These are phyloP conservation scores for Enteromius trimaculatus DNA, from an alignment of 2,797 vertebrate genomes.

Conservation along the genomic window DNA sequence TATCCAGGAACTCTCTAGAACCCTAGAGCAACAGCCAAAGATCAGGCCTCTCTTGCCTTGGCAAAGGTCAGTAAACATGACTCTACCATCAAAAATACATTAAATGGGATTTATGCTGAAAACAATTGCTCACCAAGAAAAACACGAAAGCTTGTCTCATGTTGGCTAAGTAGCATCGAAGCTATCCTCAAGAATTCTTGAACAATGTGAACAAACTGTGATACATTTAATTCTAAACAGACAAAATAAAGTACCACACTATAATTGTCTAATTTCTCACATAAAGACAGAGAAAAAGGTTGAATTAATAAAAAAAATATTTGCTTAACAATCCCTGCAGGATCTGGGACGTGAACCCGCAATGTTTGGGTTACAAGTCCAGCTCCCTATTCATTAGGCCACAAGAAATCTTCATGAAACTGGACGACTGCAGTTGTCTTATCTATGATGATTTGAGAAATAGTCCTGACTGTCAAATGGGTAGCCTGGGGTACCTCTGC, in stretches of 20 bases:
- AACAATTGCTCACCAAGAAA: background rate
- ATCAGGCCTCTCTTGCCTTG: background rate
- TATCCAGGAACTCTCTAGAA: slow-evolving; percentile 1
- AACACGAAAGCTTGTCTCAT: background rate
- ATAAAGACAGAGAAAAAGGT: no score
- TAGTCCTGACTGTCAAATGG: background rate
- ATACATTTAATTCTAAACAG: no score
- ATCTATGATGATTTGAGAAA: background rate
- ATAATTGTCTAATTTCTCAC: background rate
- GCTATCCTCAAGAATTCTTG: background rate
- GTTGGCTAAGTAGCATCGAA: background rate
- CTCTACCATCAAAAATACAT: background rate
- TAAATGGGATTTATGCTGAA: background rate
- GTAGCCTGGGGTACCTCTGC: background rate
- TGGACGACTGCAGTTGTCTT: background rate
- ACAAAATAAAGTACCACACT: background rate
- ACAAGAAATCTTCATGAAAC: no score
- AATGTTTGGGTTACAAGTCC: no score
- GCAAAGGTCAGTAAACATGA: background rate
- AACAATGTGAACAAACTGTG: background rate
- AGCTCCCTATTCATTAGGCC: no score
- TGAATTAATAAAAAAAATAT: no score
- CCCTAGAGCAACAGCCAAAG: background rate
- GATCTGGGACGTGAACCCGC: no score
- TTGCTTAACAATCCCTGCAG: no score